phyloP scores from a whole-genome alignment of 2,113 vertebrate species.

The Muntiacus reevesi region DNA sequence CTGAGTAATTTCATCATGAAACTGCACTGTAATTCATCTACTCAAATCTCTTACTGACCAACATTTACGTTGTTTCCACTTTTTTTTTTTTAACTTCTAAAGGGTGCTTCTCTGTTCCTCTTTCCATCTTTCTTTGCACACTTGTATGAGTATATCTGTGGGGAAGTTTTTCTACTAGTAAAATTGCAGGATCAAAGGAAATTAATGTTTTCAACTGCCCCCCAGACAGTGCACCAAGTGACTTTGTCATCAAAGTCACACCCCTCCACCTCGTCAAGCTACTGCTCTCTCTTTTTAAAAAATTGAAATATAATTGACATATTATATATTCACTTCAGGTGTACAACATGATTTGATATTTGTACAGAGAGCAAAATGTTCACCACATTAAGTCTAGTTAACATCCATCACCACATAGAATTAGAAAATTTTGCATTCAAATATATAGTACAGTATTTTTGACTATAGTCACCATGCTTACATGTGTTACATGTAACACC shows the following conservation, averaged over 20 bases:
- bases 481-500: not conserved
- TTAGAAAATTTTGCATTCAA: not conserved
- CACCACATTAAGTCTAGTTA: not conserved
- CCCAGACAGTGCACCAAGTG: not conserved
- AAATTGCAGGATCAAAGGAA: not conserved
- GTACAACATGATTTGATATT: not conserved
- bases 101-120: not conserved
- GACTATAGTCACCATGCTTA: not conserved
- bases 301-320: not conserved
- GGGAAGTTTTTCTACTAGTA: not conserved
- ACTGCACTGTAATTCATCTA: not conserved
- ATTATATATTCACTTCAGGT: not conserved
- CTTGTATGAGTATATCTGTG: not conserved
- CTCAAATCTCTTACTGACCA: not conserved
- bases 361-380: not conserved
- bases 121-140: not conserved
- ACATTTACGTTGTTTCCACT: not conserved
- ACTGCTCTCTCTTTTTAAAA: not conserved
- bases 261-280: not conserved
- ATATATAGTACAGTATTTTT: not conserved
- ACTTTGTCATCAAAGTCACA: not conserved
- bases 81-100: constrained; percentile 21
- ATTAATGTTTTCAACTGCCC: not conserved
- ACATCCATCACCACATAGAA: not conserved
- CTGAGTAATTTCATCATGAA: not conserved